Evolutionary conservation across 1,140 invertebrate genomes (phyloP).

Genomic region (Catajapyx aquilonaris): DNA sequence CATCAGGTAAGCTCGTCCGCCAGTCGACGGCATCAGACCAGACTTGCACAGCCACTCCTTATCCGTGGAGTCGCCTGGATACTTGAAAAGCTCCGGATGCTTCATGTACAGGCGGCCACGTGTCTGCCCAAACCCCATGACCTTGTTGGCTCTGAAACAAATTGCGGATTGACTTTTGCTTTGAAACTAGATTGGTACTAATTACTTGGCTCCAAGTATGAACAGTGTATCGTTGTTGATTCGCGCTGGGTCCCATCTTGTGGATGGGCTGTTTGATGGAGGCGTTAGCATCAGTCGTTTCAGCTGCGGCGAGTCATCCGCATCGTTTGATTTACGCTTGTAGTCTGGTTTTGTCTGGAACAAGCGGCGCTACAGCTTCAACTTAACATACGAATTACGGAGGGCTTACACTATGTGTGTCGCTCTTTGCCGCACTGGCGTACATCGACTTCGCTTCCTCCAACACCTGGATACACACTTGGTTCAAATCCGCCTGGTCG

Average conservation of each 20-base stretch:
- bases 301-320: too few species aligned
- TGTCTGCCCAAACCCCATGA: constrained; percentile 50
- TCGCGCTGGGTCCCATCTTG: constrained; percentile 52
- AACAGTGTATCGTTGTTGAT: constrained; percentile 44
- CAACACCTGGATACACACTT: constrained; percentile 49
- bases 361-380: too few species aligned
- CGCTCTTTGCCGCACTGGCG: too few species aligned
- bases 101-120: constrained; percentile 50
- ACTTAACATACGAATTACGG: too few species aligned
- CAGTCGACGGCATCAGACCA: constrained; percentile 49
- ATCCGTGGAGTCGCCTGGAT: constrained; percentile 57
- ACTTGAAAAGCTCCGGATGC: constrained; percentile 53
- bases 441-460: constrained; percentile 57
- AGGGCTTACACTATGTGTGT: too few species aligned
- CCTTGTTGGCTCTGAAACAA: constrained; percentile 35
- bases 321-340: too few species aligned
- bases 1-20: constrained; percentile 57
- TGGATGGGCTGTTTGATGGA: too few species aligned
- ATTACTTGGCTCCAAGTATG: constrained; percentile 52
- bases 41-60: constrained; percentile 60
- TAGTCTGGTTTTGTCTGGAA: too few species aligned
- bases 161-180: neutral
- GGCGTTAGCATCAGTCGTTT: too few species aligned
- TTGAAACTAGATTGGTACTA: constrained; percentile 1
- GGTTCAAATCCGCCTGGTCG: constrained; percentile 46